Evolutionary conservation across 2,888 invertebrate species (phyloP), one percentile per base, ranked within the genome.

Genomic region (Trichacis sp.): DNA sequence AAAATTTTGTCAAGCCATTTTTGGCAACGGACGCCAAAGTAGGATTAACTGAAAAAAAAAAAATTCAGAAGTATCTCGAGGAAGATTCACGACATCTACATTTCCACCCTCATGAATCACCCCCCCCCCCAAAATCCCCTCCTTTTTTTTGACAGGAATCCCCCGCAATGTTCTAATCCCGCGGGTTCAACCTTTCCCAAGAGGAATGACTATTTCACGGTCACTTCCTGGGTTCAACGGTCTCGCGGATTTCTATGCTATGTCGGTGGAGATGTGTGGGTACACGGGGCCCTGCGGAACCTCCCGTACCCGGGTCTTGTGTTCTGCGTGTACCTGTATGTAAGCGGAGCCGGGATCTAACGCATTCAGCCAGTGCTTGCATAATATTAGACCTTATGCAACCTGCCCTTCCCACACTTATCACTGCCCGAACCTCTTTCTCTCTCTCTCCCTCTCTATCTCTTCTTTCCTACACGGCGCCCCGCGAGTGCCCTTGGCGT

Each of bases 321-420:
- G 73, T 75, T 76, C 74, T 76, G 79, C 78, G 78, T 79, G 73
- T 77, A 76, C 72, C 66, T 68, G 63, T 49, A 64, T 73, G 73
- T 69, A 71, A 73, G 71, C 70, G 64, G 62, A 70, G 69, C 64
- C 60, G 65, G 60, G 68, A 74, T 77, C 77, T 74, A 77, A 82
- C 80, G 81, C 79, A 81, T 81, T 76, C 78, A 77, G 71, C 69
- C 69, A 74, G 73, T 69, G 76, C 81, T 81, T 79, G 80, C 80
- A 82, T 82, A 81, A 82, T 80, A 83, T 82, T 77, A 82, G 76
- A 77, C 74, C 78, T 79, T 81, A 78, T 82, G 81, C 78, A 82
- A 81, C 77, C 75, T 80, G 82, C 83, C 83, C 82, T 83, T 83
- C 83, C 83, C 83, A 83, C 83, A 83, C 83, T 83, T 83, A 83